These are phyloP conservation scores for Oryzias melastigma DNA, from an alignment of 2,113 vertebrate genomes.

Conservation along the genomic window DNA sequence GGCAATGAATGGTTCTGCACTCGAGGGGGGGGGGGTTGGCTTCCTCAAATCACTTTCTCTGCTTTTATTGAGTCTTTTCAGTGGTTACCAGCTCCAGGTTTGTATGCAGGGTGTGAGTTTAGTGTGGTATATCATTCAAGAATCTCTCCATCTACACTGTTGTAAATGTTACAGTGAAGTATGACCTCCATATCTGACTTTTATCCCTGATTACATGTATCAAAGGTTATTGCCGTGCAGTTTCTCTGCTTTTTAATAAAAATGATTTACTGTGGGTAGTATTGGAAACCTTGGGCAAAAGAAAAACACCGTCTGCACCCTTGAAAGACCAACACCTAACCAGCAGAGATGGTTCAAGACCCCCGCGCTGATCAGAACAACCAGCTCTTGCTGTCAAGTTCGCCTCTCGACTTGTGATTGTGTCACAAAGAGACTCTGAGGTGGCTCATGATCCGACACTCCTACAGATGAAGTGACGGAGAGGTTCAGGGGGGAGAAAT, in stretches of 20 bases:
- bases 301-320: slow-evolving; percentile 30
- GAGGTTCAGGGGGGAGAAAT: not conserved
- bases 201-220: slow-evolving; percentile 10
- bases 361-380: slow-evolving; percentile 7
- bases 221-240: slow-evolving; percentile 27
- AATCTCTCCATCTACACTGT: not conserved
- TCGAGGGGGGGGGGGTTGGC: no score
- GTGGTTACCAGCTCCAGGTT: not conserved
- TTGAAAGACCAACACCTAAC: slow-evolving; percentile 41
- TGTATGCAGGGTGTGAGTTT: not conserved
- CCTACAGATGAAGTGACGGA: slow-evolving; percentile 13
- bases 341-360: not conserved
- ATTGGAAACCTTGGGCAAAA: slow-evolving; percentile 23
- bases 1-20: no score
- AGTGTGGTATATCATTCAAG: slow-evolving; percentile 1
- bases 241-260: slow-evolving; percentile 49
- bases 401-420: slow-evolving; percentile 9
- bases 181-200: slow-evolving; percentile 34
- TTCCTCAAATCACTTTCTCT: no score
- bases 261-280: slow-evolving; percentile 36
- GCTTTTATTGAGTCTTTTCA: slow-evolving; percentile 14
- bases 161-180: slow-evolving; percentile 27
- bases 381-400: slow-evolving; percentile 1
- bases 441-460: not conserved
- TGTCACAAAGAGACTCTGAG: slow-evolving; percentile 7